Evolutionary conservation across 2,888 invertebrate genomes (phyloP).

Genomic region (Elegia similella): DNA sequence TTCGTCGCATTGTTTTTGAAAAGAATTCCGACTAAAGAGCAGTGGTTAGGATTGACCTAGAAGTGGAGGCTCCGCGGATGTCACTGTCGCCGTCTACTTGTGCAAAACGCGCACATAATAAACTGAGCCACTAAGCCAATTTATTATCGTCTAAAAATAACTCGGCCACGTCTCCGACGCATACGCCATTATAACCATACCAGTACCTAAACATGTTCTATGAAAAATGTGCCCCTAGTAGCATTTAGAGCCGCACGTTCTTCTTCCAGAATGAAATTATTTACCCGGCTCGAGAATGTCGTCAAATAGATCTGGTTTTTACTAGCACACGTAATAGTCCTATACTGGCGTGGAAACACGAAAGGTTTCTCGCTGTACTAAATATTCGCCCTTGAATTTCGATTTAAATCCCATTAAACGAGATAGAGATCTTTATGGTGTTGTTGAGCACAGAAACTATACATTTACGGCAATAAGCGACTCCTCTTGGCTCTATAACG

Average conservation of each 20-base stretch:
- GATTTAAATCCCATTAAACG: conserved; percentile 34
- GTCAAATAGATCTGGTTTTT: conserved; percentile 42
- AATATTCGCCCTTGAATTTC: conserved; percentile 45
- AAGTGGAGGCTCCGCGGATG: conserved; percentile 44
- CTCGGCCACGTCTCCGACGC: conserved; percentile 68
- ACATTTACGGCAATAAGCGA: conserved; percentile 43
- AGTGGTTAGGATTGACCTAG: conserved; percentile 55
- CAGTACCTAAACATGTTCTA: conserved; percentile 58
- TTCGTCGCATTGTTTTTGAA: conserved; percentile 35
- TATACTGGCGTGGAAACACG: conserved; percentile 18
- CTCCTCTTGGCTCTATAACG: conserved; percentile 44
- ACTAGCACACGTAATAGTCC: conserved; percentile 35
- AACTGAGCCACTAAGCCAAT: conserved; percentile 77
- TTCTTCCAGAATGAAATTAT: conserved; percentile 51
- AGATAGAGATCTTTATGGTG: conserved; percentile 41
- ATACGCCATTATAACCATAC: conserved; percentile 74
- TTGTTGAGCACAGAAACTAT: conserved; percentile 29
- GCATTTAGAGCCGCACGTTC: conserved; percentile 31
- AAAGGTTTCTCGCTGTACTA: conserved; percentile 23
- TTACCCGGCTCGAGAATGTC: conserved; percentile 46
- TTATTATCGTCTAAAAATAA: conserved; percentile 80
- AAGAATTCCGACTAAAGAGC: conserved; percentile 40
- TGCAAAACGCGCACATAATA: conserved; percentile 72
- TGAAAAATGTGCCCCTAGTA: conserved; percentile 50
- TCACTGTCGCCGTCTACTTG: conserved; percentile 56